Evolutionary conservation across 2,797 vertebrate species (phyloP), one percentile per base, ranked within the genome.

Genomic region (Liasis olivaceus): DNA sequence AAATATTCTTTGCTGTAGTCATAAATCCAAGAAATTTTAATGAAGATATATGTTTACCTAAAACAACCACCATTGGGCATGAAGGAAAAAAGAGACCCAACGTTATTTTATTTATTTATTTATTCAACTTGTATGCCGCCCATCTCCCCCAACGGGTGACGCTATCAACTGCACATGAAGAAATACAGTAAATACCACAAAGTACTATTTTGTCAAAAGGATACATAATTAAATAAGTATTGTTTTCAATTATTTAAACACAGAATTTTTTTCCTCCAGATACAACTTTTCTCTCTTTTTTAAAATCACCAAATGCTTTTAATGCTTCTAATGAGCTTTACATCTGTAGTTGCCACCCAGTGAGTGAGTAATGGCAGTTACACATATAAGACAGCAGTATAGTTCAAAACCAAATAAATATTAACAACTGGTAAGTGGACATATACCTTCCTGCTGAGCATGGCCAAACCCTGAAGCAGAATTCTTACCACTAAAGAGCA

Each of bases 341-440:
- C 58, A 85, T 87, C 92, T 95, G 96, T 87, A 96, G 94, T 94
- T 97, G 96, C 97, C 98, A 98, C 97, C 97, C 96, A 96, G 96
- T 95, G 97, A 98, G 97, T 98, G 97, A 98, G 97, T 98, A 98
- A 98, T 96, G 97, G 98, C 96, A 97, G 94, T 92, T 95, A 97
- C 97, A 98, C 97, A 97, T 97, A 98, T 95, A 97, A 96, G 94
- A 96, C 96, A 97, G 96, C 96, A 96, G 72, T 13, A 96, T 42
- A 81, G 91, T 94, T 95, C 96, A 96, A 97, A 96, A 95, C 91
- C 97, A 98, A 98, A 98, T 97, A 97, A 97, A 98, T 98, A 95
- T 97, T 98, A 98, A 98, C 97, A 98, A 96, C 97, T 97, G 95
- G 97, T 72, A 97, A 98, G 97, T 97, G 98, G 96, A 97, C 97